phyloP scores from a whole-genome alignment of 2,113 vertebrate species.

The Galemys pyrenaicus region DNA sequence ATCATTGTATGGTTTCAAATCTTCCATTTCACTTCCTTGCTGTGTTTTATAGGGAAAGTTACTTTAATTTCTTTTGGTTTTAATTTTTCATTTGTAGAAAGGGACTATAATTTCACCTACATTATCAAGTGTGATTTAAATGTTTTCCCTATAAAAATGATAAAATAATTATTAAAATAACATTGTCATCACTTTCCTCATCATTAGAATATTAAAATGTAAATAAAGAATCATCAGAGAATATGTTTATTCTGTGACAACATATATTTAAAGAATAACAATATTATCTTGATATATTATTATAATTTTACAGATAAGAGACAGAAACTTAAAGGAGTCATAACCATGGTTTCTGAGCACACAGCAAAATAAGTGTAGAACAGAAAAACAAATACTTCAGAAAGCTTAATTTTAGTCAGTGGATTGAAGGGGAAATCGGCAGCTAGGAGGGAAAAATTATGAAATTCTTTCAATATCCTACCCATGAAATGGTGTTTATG shows the following conservation, averaged over 20 bases:
- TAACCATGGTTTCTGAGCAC: background rate
- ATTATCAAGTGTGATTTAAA: background rate
- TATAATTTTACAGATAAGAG: constrained; percentile 21
- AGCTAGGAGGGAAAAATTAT: background rate
- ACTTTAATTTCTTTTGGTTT: background rate
- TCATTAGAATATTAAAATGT: background rate
- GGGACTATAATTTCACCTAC: background rate
- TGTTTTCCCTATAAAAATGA: too few relatives aligned
- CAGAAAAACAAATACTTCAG: background rate
- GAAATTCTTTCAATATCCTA: background rate
- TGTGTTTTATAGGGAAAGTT: background rate
- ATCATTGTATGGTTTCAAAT: background rate
- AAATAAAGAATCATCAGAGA: background rate
- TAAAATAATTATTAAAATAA: too few relatives aligned
- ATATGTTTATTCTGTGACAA: background rate
- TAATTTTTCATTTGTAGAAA: background rate
- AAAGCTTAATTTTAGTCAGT: background rate
- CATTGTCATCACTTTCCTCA: background rate
- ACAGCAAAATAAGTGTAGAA: background rate
- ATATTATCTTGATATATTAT: background rate
- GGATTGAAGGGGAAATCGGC: background rate
- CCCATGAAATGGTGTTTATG: background rate
- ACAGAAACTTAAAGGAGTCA: background rate
- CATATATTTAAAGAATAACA: background rate
- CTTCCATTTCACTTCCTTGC: background rate